phyloP scores from a whole-genome alignment of 2,113 vertebrate genomes.

The Phylloscopus trochilus region DNA sequence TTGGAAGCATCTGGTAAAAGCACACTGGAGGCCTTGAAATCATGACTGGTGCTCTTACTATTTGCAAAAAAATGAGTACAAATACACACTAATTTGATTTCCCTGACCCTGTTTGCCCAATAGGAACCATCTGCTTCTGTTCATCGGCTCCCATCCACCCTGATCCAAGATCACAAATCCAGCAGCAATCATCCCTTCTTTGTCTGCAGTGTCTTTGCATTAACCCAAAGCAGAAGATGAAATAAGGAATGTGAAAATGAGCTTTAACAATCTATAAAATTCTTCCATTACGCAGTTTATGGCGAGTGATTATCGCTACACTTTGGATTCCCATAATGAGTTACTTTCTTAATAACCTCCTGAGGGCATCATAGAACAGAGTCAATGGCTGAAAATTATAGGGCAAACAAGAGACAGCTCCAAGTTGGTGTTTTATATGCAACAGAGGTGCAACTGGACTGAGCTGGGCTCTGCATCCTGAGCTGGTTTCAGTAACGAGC shows the following conservation, averaged over 20 bases:
- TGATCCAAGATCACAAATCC: background rate
- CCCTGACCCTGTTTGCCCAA: background rate
- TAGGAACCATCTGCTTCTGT: conserved; percentile 24
- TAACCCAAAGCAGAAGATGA: background rate
- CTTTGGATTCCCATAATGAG: conserved; percentile 3
- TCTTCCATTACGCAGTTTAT: background rate
- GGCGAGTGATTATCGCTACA: background rate
- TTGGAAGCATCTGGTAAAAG: background rate
- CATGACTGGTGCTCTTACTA: background rate
- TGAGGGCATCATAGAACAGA: conserved; percentile 23
- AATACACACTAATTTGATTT: background rate
- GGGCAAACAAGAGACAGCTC: background rate
- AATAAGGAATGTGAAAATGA: background rate
- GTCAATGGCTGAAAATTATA: background rate
- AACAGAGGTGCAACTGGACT: conserved; percentile 5
- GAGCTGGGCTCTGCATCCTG: background rate
- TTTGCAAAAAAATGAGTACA: background rate
- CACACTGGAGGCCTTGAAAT: background rate
- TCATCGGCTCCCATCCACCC: background rate
- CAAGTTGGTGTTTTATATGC: conserved; percentile 8
- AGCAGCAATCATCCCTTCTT: background rate
- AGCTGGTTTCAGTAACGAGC: background rate
- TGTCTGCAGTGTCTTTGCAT: background rate
- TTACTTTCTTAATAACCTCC: conserved; percentile 19
- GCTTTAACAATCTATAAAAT: conserved; percentile 4